Conservation (phyloP, 2,113 vertebrate genomes). For the Apus apus region DNA sequence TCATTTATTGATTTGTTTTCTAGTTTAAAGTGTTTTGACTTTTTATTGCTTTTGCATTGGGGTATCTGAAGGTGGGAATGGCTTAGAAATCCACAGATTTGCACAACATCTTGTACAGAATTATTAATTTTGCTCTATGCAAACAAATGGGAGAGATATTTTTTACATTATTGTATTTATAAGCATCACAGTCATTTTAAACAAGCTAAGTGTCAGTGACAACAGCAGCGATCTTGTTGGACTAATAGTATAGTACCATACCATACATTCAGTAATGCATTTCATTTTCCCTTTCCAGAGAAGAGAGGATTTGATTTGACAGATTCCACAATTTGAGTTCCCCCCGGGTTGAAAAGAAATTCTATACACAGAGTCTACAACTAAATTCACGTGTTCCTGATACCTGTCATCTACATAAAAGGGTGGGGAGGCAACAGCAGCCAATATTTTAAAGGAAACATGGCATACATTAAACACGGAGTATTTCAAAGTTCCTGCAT, state of each 20-base stretch:
- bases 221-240: neutral
- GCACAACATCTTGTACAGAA: neutral
- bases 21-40: neutral
- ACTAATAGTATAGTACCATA: neutral
- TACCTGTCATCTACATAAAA: neutral
- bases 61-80: neutral
- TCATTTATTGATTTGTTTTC: neutral
- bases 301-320: neutral
- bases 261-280: neutral
- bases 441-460: neutral
- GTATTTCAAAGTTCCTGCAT: neutral
- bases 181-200: neutral
- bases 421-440: neutral
- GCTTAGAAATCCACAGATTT: neutral
- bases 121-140: neutral
- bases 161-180: neutral
- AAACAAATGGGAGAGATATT: accelerated
- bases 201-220: neutral
- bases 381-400: neutral
- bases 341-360: neutral
- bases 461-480: neutral
- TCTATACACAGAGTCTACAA: neutral
- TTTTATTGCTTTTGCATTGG: neutral
- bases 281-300: neutral
- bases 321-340: neutral